Base-by-base conservation (phyloP, 2,888 invertebrate genomes). In the Lithodes maja region DNA sequence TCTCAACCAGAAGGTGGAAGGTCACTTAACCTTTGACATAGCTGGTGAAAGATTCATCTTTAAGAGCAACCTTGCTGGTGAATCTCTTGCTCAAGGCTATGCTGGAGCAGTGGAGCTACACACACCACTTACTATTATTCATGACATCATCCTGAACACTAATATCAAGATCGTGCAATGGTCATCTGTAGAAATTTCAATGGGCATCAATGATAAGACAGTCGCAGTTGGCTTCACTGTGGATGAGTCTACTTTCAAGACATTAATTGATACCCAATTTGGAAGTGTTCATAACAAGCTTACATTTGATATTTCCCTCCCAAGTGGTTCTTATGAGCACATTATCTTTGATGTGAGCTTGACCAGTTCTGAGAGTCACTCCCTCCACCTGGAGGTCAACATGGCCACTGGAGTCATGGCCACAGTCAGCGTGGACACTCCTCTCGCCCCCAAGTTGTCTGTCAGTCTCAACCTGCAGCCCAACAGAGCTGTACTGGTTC, bases 1-100 rank as follows among this genome's bases (percentile, higher is more conserved):
- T 33, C 50, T 78, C 53, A 87, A 85, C 53, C 49, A 74, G 52
- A 84, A 85, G 69, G 77, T 90, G 9, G 53, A 85, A 17, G 90
- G 90, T 2, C 53, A 83, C 77, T 78, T 85, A 7, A 85, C 83
- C 53, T 49, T 90, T 49, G 84, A 90, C 33, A 53, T 88, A 3
- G 78, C 88, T 15, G 90, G 90, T n/a, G 78, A 90, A 54, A 49
- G 74, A 17, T 88, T 88, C 86, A 79, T 79, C 0, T 52, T 88
- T 2, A 86, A 83, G 68, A 80, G 69, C 68, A 84, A 86, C 71
- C 54, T 90, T 15, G 54, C 49, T 12, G 86, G 88, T 49, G 7
- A 52, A 1, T 83, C 90, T 2, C 49, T 82, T 0, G 15, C 53
- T 53, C 17, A 85, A 17, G 88, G 86, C 7, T 83, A 79, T 52